Evolutionary conservation across 2,113 vertebrate genomes (phyloP).

Genomic region (Callorhinus ursinus): DNA sequence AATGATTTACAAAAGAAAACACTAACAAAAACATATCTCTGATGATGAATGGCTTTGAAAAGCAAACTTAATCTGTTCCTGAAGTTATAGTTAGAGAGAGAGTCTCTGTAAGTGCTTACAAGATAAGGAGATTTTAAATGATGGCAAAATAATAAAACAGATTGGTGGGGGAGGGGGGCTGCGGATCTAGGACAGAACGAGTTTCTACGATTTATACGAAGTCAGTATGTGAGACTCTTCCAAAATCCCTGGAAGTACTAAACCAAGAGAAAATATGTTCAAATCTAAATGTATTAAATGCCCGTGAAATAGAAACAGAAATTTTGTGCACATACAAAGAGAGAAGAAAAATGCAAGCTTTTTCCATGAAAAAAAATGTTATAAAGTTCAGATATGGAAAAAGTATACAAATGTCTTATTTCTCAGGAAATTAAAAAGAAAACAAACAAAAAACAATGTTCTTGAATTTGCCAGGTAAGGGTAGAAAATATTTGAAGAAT

Average conservation of each 20-base stretch:
- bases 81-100: constrained; percentile 59
- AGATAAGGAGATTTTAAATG: constrained; percentile 71
- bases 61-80: constrained; percentile 76
- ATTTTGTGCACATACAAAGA: neutral
- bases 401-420: neutral
- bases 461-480: neutral
- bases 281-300: neutral
- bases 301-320: neutral
- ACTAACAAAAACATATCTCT: constrained; percentile 66
- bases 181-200: neutral
- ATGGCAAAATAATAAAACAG: constrained; percentile 61
- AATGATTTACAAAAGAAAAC: constrained; percentile 83
- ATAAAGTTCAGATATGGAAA: neutral
- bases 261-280: neutral
- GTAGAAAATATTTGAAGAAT: neutral
- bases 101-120: constrained; percentile 20
- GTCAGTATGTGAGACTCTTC: constrained; percentile 9
- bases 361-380: neutral
- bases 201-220: constrained; percentile 52
- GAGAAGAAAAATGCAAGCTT: neutral
- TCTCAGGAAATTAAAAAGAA: neutral
- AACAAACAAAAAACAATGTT: neutral
- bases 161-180: neutral
- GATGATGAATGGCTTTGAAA: constrained; percentile 76
- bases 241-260: neutral